A percentile compares a stretch with the other conserved stretches of the same genome.
Conservation (phyloP, 2,113 vertebrate species). For the Chauna torquata region DNA sequence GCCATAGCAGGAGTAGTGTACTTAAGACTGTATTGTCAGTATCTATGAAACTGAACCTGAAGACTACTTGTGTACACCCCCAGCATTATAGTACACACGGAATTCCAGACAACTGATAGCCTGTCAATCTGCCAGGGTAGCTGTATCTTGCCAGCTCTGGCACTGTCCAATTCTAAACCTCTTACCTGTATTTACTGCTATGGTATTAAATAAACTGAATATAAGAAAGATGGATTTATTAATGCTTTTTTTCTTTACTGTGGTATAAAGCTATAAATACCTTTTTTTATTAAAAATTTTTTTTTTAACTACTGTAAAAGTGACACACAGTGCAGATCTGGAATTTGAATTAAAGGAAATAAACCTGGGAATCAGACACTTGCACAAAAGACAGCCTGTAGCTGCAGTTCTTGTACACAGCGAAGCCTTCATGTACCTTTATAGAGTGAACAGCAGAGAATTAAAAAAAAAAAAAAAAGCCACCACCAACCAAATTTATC, state of each 20-base stretch:
- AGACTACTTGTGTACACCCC: neutral
- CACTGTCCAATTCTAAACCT: neutral
- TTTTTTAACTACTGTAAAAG: neutral
- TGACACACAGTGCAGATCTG: neutral
- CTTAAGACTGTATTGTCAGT: neutral
- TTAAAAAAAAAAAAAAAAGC: neutral
- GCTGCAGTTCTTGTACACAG: neutral
- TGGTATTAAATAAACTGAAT: conserved; percentile 41
- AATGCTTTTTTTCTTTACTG: neutral
- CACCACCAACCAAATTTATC: too few relatives aligned
- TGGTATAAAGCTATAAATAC: neutral
- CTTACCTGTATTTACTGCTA: neutral
- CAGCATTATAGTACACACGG: neutral
- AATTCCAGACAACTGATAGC: neutral
- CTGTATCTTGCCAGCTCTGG: neutral
- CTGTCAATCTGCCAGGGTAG: neutral
- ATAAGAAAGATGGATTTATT: neutral
- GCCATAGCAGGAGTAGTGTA: neutral
- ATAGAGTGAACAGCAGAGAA: neutral
- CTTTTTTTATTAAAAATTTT: neutral
- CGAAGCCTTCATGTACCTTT: neutral
- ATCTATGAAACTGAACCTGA: neutral
- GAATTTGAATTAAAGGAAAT: neutral
- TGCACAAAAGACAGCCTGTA: neutral
- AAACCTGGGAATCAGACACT: neutral